Evolutionary conservation across 2,888 invertebrate genomes (phyloP).

Genomic region (Pegoplata infirma): DNA sequence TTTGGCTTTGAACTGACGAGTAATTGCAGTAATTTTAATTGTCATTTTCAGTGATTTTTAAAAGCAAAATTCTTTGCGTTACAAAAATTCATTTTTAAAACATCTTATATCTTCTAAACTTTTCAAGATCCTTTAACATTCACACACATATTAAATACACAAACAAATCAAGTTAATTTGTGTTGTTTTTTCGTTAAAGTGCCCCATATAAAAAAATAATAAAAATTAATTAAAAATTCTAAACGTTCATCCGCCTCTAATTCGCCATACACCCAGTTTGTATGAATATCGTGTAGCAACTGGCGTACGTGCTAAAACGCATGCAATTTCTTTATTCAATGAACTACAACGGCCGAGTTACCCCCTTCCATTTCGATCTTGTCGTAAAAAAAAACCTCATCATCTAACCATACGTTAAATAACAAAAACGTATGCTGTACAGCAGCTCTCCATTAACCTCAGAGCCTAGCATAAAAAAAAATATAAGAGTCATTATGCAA

Average conservation of each 20-base stretch:
- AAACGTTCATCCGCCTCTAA: conserved; percentile 9
- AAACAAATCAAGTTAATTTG: not conserved
- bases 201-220: not conserved
- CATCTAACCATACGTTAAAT: conserved; percentile 34
- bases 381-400: not conserved
- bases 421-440: conserved; percentile 43
- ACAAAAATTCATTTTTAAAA: too few species aligned
- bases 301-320: conserved; percentile 77
- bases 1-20: too few species aligned
- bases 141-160: too few species aligned
- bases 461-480: conserved; percentile 40
- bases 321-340: conserved; percentile 69
- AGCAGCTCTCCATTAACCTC: conserved; percentile 34
- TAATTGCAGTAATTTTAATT: too few species aligned
- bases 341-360: conserved; percentile 36
- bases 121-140: too few species aligned
- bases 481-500: conserved; percentile 30
- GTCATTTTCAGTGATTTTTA: too few species aligned
- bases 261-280: conserved; percentile 39
- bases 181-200: not conserved
- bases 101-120: too few species aligned
- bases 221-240: conserved; percentile 48
- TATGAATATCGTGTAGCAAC: conserved; percentile 51
- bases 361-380: not conserved
- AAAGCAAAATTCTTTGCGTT: too few species aligned